phyloP scores from a whole-genome alignment of 2,113 vertebrate genomes.

The Turdus rufiventris region DNA sequence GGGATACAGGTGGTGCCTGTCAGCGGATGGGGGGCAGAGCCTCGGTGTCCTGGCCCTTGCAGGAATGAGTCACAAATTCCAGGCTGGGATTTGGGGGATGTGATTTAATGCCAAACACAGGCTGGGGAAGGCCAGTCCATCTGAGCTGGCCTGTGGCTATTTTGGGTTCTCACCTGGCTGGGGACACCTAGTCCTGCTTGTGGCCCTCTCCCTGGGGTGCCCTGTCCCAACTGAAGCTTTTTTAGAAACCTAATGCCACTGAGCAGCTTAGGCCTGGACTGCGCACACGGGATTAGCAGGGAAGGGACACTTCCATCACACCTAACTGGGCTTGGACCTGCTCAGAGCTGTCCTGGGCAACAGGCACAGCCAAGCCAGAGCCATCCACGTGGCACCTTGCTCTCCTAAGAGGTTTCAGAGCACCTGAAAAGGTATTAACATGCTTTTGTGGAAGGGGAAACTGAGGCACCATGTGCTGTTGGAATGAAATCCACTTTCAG shows the following conservation, averaged over 20 bases:
- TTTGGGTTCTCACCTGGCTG: background rate
- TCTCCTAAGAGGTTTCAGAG: background rate
- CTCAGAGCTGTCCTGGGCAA: background rate
- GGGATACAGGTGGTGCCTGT: background rate
- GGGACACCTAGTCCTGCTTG: background rate
- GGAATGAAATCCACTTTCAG: background rate
- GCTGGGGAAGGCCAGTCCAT: background rate
- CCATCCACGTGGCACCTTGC: rapidly evolving
- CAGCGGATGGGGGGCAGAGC: background rate
- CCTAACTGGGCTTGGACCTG: rapidly evolving
- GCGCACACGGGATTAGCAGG: rapidly evolving
- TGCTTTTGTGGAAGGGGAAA: background rate
- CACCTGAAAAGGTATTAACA: background rate
- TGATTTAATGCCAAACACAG: background rate
- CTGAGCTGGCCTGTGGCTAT: background rate
- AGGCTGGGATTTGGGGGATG: background rate
- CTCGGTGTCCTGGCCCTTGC: background rate
- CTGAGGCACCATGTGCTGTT: rapidly evolving
- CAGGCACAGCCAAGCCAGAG: background rate
- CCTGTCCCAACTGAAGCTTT: background rate
- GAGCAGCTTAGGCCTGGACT: background rate
- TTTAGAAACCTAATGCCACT: conserved; percentile 12
- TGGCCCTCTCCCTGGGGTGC: background rate
- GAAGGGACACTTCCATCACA: background rate
- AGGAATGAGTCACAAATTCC: background rate